Conservation (phyloP, 2,888 invertebrate species). For the Cataglyphis livida region DNA sequence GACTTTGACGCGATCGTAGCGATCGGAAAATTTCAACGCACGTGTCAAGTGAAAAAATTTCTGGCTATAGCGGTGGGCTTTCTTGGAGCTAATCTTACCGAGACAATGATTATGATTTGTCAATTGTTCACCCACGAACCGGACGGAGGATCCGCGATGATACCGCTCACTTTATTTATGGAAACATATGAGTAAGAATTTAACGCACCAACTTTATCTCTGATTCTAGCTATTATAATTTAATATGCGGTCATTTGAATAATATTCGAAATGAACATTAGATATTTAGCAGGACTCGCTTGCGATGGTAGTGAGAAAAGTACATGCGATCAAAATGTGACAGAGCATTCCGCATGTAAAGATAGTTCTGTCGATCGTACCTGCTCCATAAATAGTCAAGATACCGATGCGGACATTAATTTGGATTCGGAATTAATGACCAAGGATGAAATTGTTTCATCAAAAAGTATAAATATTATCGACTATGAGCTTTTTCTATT, state of each 20-base stretch:
- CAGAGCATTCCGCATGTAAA: conserved; percentile 62
- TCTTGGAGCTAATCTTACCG: conserved; percentile 90
- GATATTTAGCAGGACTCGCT: conserved; percentile 81
- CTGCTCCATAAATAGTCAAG: conserved; percentile 69
- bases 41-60: conserved; percentile 91
- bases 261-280: conserved; percentile 44
- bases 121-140: conserved; percentile 94
- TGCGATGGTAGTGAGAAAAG: conserved; percentile 79
- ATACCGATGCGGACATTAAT: conserved; percentile 79
- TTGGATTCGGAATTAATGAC: conserved; percentile 76
- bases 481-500: not conserved
- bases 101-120: conserved; percentile 93
- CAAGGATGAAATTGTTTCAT: conserved; percentile 74
- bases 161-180: conserved; percentile 89
- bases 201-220: not conserved
- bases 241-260: not conserved
- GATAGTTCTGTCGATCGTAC: conserved; percentile 43
- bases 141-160: conserved; percentile 93
- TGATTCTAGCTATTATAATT: not conserved
- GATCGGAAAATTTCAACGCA: conserved; percentile 89
- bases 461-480: conserved; percentile 70
- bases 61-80: conserved; percentile 91
- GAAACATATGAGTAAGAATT: conserved; percentile 85
- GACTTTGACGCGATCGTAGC: conserved; percentile 90
- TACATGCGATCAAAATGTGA: conserved; percentile 67